Percentiles rank a stretch among this genome's conserved stretches.
These are phyloP conservation scores for Euplagia quadripunctaria DNA, from an alignment of 2,888 invertebrate genomes.

Conservation along the genomic window DNA sequence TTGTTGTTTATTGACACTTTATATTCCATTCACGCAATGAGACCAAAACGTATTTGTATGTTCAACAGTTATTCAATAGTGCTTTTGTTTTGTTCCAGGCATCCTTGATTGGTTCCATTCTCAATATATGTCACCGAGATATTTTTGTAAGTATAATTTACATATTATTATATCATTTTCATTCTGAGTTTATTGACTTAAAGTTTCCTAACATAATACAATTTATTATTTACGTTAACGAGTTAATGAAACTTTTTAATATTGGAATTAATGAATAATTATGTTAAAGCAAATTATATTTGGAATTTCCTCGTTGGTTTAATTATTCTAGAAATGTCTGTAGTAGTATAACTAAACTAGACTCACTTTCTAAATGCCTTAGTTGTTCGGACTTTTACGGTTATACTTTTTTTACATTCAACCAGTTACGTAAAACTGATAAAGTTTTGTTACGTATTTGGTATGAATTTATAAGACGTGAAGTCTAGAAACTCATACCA, in stretches of 20 bases:
- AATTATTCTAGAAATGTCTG: not conserved
- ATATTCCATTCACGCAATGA: not conserved
- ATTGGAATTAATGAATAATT: not conserved
- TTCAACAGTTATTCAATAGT: not conserved
- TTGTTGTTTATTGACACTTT: constrained; percentile 28
- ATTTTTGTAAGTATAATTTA: constrained; percentile 68
- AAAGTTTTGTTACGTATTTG: constrained; percentile 6
- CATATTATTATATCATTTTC: not conserved
- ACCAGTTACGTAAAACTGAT: constrained; percentile 5
- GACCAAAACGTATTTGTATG: not conserved
- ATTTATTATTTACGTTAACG: no score
- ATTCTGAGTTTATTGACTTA: not conserved
- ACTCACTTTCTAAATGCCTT: constrained; percentile 14
- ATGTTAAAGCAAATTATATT: not conserved
- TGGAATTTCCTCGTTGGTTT: not conserved
- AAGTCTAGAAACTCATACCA: not conserved
- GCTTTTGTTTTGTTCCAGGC: constrained; percentile 74
- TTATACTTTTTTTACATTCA: not conserved
- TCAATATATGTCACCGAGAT: constrained; percentile 82
- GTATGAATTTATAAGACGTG: not conserved
- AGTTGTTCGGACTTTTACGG: constrained; percentile 13
- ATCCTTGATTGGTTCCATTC: constrained; percentile 65
- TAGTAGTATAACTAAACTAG: not conserved
- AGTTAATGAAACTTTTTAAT: no score
- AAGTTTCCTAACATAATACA: no score